A percentile compares a stretch with the other conserved stretches of the same genome.
These are phyloP conservation scores for Chlamydotis undulata DNA, from an alignment of 2,113 vertebrate species.

Conservation along the genomic window DNA sequence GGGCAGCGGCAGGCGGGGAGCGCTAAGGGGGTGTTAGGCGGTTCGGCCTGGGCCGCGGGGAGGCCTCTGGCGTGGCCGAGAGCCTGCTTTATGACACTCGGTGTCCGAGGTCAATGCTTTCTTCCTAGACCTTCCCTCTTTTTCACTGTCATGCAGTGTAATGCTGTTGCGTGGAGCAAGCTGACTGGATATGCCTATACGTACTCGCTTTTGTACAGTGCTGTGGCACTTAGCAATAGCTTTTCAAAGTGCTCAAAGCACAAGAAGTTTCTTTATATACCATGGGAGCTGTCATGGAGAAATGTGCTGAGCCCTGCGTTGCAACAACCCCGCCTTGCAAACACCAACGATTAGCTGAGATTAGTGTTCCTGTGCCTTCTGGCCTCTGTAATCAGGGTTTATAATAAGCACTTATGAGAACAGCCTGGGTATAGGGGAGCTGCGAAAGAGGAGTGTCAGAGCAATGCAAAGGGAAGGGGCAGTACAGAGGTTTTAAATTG, in stretches of 20 bases:
- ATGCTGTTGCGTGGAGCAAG: too few relatives aligned
- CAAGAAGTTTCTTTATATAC: neutral
- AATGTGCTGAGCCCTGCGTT: constrained; percentile 18
- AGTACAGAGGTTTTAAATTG: neutral
- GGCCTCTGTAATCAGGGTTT: neutral
- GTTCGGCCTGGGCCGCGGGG: neutral
- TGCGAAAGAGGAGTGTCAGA: neutral
- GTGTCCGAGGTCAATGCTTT: neutral
- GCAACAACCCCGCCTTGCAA: neutral
- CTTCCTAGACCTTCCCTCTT: too few relatives aligned
- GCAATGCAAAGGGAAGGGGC: neutral
- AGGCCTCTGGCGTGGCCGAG: neutral
- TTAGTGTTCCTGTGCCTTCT: neutral
- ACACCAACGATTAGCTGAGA: neutral
- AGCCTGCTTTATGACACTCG: neutral
- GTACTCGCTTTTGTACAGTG: accelerated
- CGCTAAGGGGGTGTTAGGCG: neutral
- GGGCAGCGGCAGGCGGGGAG: neutral
- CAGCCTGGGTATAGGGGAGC: neutral
- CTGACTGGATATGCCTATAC: accelerated
- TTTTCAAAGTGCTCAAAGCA: neutral
- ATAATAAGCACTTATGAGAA: neutral
- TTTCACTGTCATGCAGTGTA: accelerated
- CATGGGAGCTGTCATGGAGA: neutral
- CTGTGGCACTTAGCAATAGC: neutral